A percentile compares a stretch with the other conserved stretches of the same genome.
phyloP scores from a whole-genome alignment of 1,140 invertebrate species.

The Thalassaphorura encarpata region DNA sequence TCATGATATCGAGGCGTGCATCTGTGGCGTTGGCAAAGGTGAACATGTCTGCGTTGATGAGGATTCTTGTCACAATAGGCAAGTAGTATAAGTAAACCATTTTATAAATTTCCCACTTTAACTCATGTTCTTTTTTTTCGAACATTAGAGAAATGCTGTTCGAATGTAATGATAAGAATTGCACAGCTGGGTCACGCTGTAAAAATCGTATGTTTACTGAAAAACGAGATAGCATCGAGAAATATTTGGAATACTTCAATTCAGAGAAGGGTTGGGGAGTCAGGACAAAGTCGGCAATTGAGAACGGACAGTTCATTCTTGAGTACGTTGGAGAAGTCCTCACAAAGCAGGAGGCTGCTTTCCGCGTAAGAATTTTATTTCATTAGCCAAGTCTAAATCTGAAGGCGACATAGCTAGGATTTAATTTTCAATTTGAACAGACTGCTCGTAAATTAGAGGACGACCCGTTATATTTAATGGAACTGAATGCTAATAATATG shows the following conservation, averaged over 20 bases:
- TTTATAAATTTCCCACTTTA: neutral
- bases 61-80: constrained; percentile 19
- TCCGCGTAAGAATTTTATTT: neutral
- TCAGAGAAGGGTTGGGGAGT: constrained; percentile 25
- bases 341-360: constrained; percentile 5
- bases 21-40: constrained; percentile 1
- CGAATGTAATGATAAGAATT: constrained; percentile 12
- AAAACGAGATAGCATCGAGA: neutral
- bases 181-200: constrained; percentile 6
- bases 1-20: constrained; percentile 1
- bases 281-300: neutral
- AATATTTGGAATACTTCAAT: neutral
- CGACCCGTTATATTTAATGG: constrained; percentile 23
- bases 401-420: no score
- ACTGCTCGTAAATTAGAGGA: constrained; percentile 8
- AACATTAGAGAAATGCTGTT: constrained; percentile 7
- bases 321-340: constrained; percentile 28
- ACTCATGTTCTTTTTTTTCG: constrained; percentile 2
- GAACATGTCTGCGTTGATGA: constrained; percentile 2
- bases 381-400: neutral
- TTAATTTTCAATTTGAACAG: neutral
- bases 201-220: constrained; percentile 20
- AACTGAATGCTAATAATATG: constrained; percentile 8
- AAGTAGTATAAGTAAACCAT: neutral
- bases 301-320: constrained; percentile 16